Evolutionary conservation across 1,140 invertebrate species (phyloP).

Genomic region (Camponotus floridanus): DNA sequence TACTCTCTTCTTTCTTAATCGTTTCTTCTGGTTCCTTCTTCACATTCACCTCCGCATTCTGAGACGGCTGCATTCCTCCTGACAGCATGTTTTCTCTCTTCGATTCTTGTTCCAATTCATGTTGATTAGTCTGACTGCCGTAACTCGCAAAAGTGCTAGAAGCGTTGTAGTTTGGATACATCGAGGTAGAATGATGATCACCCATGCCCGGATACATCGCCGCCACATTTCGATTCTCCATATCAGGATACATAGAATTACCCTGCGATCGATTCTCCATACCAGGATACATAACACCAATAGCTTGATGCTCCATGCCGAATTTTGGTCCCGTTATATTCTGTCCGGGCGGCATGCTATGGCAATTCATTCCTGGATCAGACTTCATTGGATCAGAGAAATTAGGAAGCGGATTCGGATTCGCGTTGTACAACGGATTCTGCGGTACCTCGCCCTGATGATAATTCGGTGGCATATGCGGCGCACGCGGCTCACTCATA

Average conservation of each 20-base stretch:
- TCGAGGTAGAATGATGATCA: constrained; percentile 65
- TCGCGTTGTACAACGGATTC: constrained; percentile 74
- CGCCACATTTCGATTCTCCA: constrained; percentile 71
- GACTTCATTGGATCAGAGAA: constrained; percentile 74
- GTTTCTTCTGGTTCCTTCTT: constrained; percentile 77
- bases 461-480: constrained; percentile 73
- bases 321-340: constrained; percentile 69
- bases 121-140: constrained; percentile 51
- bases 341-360: constrained; percentile 62
- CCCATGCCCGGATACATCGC: constrained; percentile 68
- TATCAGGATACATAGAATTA: constrained; percentile 71
- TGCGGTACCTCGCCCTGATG: constrained; percentile 71
- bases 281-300: constrained; percentile 62
- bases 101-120: constrained; percentile 65
- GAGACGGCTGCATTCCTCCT: constrained; percentile 6
- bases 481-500: constrained; percentile 65
- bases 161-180: constrained; percentile 75
- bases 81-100: constrained; percentile 72
- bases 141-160: constrained; percentile 62
- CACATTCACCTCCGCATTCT: constrained; percentile 68
- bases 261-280: constrained; percentile 68
- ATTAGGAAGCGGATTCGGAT: constrained; percentile 62
- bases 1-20: constrained; percentile 77
- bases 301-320: constrained; percentile 68
- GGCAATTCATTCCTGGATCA: constrained; percentile 71